Evolutionary conservation across 2,888 invertebrate genomes (phyloP), one percentile per base, ranked within the genome.

Genomic region (Protonemura montana): DNA sequence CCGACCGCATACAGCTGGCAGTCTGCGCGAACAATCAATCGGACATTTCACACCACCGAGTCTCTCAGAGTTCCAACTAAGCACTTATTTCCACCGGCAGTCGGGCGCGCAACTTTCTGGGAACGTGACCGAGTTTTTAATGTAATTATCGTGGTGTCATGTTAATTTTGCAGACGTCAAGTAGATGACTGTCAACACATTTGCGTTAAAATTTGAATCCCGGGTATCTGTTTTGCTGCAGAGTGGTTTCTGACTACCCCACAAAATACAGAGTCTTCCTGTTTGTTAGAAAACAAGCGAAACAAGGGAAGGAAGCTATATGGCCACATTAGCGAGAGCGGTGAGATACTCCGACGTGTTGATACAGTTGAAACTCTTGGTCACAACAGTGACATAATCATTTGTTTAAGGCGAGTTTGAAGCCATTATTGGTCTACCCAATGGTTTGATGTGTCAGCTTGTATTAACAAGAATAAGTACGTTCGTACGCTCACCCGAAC

Each of bases 1-100:
- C 98, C 98, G 83, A 99, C 97, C 0, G 97, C 97, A 90, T 97
- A 97, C 21, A 98, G 93, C 87, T 96, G 94, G 90, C 98, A 98
- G 91, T 96, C 98, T 97, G 91, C 6, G 78, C 1, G 59, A 25
- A 78, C 78, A 78, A 78, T 78, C n/a, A 7, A 78, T 26, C 26
- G 13, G 25, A 78, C 78, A 25, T 59, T 59, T 59, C 59, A 59
- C 7, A 16, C 59, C 13, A 21, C n/a, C n/a, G 59, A 13, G 16
- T 21, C 21, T 10, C 16, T 3, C 3, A 21, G 59, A 21, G 13
- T 2, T 59, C 21, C 1, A 2, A 21, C 21, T 3, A 10, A 59
- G 7, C 13, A 59, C 59, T 35, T 35, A 59, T 21, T 59, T 59
- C 59, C 59, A 59, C 13, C 13, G 59, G 21, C 13, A 10, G 59